Evolutionary conservation across 2,113 vertebrate species (phyloP).

Genomic region (Dipodomys merriami): DNA sequence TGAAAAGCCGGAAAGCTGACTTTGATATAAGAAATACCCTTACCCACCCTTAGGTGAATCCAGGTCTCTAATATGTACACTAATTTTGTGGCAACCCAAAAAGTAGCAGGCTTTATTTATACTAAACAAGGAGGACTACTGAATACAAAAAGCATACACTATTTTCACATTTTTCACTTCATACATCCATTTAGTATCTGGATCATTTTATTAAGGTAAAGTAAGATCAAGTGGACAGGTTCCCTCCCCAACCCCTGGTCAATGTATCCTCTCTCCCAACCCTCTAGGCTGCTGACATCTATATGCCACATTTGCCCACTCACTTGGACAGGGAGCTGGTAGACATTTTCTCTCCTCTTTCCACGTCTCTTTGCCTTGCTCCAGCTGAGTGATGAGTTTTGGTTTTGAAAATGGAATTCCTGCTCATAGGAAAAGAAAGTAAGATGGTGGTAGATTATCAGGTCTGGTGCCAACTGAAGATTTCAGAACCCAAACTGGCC

Average conservation of each 20-base stretch:
- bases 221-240: not conserved
- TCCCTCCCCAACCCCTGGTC: not conserved
- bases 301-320: not conserved
- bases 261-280: not conserved
- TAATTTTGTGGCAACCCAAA: not conserved
- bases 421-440: conserved; percentile 60
- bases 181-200: no score
- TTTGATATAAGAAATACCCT: not conserved
- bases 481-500: not conserved
- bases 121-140: not conserved
- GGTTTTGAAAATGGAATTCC: conserved; percentile 79
- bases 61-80: not conserved
- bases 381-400: conserved; percentile 73
- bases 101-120: not conserved
- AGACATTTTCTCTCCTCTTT: conserved; percentile 58
- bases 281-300: not conserved
- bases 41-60: not conserved
- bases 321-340: conserved; percentile 40
- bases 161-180: no score
- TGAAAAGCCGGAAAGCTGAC: not conserved
- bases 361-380: conserved; percentile 74
- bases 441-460: not conserved
- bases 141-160: no score
- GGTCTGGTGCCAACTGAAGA: not conserved
- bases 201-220: no score